Conservation (phyloP, 2,797 vertebrate species). For the Halcyon badia region DNA sequence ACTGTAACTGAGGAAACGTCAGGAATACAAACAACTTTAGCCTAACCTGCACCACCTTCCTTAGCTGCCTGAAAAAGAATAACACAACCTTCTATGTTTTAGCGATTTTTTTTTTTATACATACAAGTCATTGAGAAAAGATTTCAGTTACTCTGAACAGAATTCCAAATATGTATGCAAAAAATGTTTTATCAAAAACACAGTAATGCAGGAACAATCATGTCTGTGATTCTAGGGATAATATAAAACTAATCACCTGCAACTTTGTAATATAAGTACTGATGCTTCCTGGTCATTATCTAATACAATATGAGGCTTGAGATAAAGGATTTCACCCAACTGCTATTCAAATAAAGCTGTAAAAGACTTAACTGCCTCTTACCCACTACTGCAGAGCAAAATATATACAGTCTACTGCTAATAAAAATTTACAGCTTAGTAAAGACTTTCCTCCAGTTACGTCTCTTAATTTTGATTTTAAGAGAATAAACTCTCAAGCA, state of each 20-base stretch:
- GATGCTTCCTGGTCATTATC: neutral
- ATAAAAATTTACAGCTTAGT: neutral
- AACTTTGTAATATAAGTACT: neutral
- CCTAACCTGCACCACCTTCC: neutral
- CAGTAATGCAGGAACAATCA: neutral
- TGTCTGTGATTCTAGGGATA: neutral
- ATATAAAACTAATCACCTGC: neutral
- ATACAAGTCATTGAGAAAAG: neutral
- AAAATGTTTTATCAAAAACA: neutral
- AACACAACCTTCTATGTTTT: neutral
- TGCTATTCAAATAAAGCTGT: neutral
- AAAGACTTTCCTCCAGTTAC: neutral
- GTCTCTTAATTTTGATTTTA: neutral
- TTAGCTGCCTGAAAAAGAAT: neutral
- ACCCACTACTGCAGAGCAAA: neutral
- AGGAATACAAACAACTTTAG: neutral
- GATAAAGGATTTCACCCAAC: neutral
- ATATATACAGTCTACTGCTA: neutral
- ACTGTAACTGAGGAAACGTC: neutral
- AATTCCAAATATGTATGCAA: neutral
- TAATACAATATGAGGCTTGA: neutral
- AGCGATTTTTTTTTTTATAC: neutral
- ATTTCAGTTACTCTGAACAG: neutral
- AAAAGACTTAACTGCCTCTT: neutral
- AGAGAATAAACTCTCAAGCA: neutral